Conservation (phyloP, 2,797 vertebrate species). For the Eleutherodactylus coqui region DNA sequence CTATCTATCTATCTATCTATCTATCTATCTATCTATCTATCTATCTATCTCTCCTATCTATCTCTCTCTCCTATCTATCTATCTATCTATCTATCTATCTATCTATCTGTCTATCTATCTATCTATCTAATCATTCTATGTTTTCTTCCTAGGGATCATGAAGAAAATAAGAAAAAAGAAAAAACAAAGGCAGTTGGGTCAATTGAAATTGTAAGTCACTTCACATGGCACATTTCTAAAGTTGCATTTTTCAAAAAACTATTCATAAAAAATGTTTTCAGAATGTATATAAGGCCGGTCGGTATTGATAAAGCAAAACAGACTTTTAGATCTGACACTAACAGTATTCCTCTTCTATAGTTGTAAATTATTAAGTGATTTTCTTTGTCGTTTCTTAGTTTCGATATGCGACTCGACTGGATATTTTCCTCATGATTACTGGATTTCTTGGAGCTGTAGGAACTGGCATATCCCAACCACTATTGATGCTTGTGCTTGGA, state of each 20-base stretch:
- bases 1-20: no score
- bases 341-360: not conserved
- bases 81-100: not conserved
- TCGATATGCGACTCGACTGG: conserved; percentile 68
- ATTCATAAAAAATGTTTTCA: not conserved
- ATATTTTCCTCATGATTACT: conserved; percentile 68
- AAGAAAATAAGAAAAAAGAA: conserved; percentile 28
- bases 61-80: not conserved
- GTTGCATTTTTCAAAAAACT: not conserved
- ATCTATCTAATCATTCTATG: not conserved
- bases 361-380: not conserved
- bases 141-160: conserved; percentile 14
- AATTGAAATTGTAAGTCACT: conserved; percentile 59
- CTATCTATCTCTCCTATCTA: no score
- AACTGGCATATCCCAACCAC: conserved; percentile 68
- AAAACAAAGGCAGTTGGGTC: conserved; percentile 64
- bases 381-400: conserved; percentile 63
- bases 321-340: not conserved
- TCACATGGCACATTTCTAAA: not conserved
- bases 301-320: not conserved
- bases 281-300: no score
- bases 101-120: not conserved
- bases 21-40: no score
- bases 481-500: conserved; percentile 71
- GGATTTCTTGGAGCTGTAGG: conserved; percentile 67